These are phyloP conservation scores for Petrocephalus microphthalmus DNA, from an alignment of 2,113 vertebrate species.

Conservation along the genomic window DNA sequence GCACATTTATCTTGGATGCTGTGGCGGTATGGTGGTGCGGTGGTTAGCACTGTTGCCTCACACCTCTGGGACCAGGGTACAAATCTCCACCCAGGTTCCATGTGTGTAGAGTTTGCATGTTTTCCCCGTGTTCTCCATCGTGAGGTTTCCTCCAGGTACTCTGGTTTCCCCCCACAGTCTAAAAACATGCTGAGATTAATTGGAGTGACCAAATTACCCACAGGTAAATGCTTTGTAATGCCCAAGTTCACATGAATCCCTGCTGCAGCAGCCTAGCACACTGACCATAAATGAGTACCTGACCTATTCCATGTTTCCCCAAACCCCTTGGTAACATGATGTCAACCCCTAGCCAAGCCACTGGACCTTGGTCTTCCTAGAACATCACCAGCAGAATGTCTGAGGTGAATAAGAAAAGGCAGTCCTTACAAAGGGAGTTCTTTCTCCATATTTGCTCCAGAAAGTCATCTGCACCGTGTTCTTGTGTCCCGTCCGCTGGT, in stretches of 20 bases:
- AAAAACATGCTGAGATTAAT: too few relatives aligned
- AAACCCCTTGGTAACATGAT: not conserved
- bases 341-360: not conserved
- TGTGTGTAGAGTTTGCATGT: too few relatives aligned
- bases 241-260: not conserved
- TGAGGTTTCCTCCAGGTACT: too few relatives aligned
- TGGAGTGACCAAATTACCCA: too few relatives aligned
- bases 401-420: not conserved
- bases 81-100: too few relatives aligned
- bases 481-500: conserved; percentile 90
- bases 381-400: not conserved
- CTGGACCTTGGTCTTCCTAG: not conserved
- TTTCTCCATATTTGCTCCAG: conserved; percentile 84
- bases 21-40: too few relatives aligned
- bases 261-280: not conserved
- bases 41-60: too few relatives aligned
- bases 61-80: too few relatives aligned
- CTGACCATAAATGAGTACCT: not conserved
- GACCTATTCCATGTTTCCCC: not conserved
- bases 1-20: not conserved
- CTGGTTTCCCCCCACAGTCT: too few relatives aligned
- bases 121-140: too few relatives aligned
- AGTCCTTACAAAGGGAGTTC: conserved; percentile 74
- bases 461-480: conserved; percentile 90
- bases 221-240: not conserved